phyloP scores from a whole-genome alignment of 2,888 invertebrate species.

The Oeneis ivallda region DNA sequence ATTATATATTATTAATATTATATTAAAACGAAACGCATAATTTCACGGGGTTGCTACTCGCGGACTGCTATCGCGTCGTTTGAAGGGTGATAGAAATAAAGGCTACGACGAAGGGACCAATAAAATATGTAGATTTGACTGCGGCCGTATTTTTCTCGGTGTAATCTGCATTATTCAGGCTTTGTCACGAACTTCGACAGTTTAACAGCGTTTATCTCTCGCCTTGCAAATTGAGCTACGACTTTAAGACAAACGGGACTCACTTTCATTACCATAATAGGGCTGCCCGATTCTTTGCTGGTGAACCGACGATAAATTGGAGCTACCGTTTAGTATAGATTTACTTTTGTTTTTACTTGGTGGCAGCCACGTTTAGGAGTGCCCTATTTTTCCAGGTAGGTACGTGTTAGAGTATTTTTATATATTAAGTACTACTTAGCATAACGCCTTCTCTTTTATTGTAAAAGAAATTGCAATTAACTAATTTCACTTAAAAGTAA shows the following conservation, averaged over 20 bases:
- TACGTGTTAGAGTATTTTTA: background rate
- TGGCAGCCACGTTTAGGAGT: constrained; percentile 22
- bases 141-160: constrained; percentile 80
- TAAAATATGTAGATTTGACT: constrained; percentile 81
- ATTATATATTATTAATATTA: no score
- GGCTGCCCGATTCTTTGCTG: constrained; percentile 77
- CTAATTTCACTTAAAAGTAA: background rate
- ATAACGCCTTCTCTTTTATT: background rate
- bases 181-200: constrained; percentile 82
- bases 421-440: background rate
- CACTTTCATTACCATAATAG: constrained; percentile 81
- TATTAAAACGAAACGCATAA: no score
- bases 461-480: background rate
- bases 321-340: constrained; percentile 52
- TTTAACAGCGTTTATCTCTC: constrained; percentile 82
- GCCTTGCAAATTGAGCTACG: constrained; percentile 82
- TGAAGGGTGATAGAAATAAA: constrained; percentile 56
- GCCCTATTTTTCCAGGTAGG: constrained; percentile 9
- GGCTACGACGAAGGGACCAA: constrained; percentile 74
- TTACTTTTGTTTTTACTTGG: constrained; percentile 29
- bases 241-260: constrained; percentile 82
- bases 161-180: constrained; percentile 82
- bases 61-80: constrained; percentile 46
- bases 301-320: constrained; percentile 68
- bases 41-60: constrained; percentile 33